Evolutionary conservation across 1,140 invertebrate genomes (phyloP), one percentile per base, ranked within the genome.

Genomic region (Sarcophaga bullata): DNA sequence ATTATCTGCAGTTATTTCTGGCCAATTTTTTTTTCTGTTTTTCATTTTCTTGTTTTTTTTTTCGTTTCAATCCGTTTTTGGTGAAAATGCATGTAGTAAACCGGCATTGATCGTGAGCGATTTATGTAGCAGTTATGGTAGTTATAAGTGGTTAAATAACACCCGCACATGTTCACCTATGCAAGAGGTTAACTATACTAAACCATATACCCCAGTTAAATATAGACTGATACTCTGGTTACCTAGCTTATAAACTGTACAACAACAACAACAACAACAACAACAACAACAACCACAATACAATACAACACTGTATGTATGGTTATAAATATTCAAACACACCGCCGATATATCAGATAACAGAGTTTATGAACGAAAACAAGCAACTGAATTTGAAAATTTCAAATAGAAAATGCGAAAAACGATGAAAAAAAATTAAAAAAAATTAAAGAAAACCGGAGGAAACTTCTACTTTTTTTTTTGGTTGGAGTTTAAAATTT

Each of bases 51-150:
- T 37, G 25, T 37, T 19, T 8, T 25, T 68, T n/a, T 68, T 7
- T 6, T 68, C 4, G 1, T 37, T 37, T 37, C 25, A 2, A 37
- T 37, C 25, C 25, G 4, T 37, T 37, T 19, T 19, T 9, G 17
- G 6, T 68, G 62, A 68, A 68, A 68, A 68, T 58, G 13, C 6
- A 58, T 58, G 3, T 58, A 58, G n/a, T 68, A 68, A 68, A 68
- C 11, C 52, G 11, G 58, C 17, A 75, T 49, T 52, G 72, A 82
- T 82, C 72, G 81, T 82, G 81, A 75, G 72, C 72, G 81, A 82
- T 82, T 82, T 82, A 82, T 73, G 49, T 48, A 15, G 80, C 80
- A 52, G 81, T n/a, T 73, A 37, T 19, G 62, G 13, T 8, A 47
- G 25, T 49, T 49, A 13, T 17, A 48, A 46, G 68, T n/a, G 47